phyloP scores from a whole-genome alignment of 1,140 invertebrate genomes.

The Macrotrachela quadricornifera region DNA sequence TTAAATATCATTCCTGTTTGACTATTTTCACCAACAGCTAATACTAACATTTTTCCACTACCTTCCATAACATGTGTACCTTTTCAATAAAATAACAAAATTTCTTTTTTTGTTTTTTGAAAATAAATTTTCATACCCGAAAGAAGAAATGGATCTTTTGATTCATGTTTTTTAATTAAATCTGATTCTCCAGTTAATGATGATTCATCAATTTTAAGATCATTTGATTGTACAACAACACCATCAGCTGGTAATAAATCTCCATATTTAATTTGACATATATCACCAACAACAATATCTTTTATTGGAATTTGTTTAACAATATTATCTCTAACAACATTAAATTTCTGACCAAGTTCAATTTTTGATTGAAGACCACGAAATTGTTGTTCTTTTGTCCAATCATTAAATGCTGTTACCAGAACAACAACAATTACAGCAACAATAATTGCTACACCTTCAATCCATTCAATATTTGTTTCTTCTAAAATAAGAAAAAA shows the following conservation, averaged over 20 bases:
- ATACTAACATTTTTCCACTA: slow-evolving; percentile 93
- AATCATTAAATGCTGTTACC: slow-evolving; percentile 96
- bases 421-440: slow-evolving; percentile 91
- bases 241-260: slow-evolving; percentile 93
- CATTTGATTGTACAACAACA: slow-evolving; percentile 90
- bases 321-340: slow-evolving; percentile 71
- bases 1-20: slow-evolving; percentile 99
- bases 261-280: slow-evolving; percentile 55
- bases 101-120: no score
- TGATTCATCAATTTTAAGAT: slow-evolving; percentile 92
- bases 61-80: slow-evolving; percentile 99
- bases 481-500: neutral
- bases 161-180: slow-evolving; percentile 88
- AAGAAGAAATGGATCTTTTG: slow-evolving; percentile 68
- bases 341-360: slow-evolving; percentile 94
- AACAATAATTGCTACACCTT: slow-evolving; percentile 84
- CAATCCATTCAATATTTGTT: slow-evolving; percentile 49
- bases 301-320: slow-evolving; percentile 80
- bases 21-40: slow-evolving; percentile 92
- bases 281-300: slow-evolving; percentile 93
- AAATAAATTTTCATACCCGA: no score
- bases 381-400: slow-evolving; percentile 93
- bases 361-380: slow-evolving; percentile 83
- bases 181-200: slow-evolving; percentile 96
- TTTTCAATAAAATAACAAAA: slow-evolving; percentile 23